These are phyloP conservation scores for Gasterosteus nipponicus DNA, from an alignment of 2,113 vertebrate genomes.

Conservation along the genomic window DNA sequence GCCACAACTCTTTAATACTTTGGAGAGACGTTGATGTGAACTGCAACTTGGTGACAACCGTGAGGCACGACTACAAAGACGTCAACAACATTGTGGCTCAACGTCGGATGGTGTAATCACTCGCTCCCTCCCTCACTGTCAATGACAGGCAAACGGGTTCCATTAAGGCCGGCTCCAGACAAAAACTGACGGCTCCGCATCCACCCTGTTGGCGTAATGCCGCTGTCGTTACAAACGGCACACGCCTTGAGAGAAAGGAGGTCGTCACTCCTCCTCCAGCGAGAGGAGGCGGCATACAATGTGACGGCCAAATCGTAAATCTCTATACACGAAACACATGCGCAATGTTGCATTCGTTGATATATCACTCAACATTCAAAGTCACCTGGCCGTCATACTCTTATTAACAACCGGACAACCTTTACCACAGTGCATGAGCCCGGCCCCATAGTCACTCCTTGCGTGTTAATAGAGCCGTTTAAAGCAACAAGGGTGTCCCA, in stretches of 20 bases:
- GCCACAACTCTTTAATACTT: not conserved
- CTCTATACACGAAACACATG: not conserved
- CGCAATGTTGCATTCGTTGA: not conserved
- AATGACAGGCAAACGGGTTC: no score
- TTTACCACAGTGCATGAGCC: not conserved
- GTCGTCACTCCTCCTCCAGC: no score
- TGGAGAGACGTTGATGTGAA: not conserved
- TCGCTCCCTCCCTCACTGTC: not conserved
- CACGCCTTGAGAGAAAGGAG: not conserved
- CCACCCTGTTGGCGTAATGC: no score
- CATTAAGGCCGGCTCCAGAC: no score
- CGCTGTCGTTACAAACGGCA: not conserved
- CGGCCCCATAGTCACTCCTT: not conserved
- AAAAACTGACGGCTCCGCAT: no score
- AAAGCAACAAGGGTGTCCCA: conserved; percentile 17
- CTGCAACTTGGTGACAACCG: not conserved
- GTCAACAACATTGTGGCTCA: not conserved
- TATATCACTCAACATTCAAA: not conserved
- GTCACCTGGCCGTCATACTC: not conserved
- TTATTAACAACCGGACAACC: not conserved
- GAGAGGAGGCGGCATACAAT: not conserved
- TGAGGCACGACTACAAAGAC: not conserved
- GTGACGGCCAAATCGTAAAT: no score
- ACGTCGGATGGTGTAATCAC: no score
- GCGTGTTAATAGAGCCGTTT: conserved; percentile 14